Percentiles rank a stretch among this genome's conserved stretches.
Conservation (phyloP, 2,113 vertebrate species). For the Shinisaurus crocodilurus region DNA sequence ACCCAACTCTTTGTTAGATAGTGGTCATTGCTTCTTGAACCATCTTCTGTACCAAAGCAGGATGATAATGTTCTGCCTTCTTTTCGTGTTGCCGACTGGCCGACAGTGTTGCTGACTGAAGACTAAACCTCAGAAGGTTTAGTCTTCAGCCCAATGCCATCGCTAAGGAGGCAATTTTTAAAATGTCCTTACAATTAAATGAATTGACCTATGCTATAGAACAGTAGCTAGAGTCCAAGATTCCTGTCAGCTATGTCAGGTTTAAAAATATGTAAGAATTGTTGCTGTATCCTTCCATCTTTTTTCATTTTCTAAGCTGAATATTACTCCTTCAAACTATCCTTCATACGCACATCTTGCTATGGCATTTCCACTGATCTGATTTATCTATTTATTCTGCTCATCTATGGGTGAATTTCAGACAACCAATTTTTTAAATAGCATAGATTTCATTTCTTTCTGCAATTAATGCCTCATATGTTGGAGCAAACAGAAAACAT, state of each 20-base stretch:
- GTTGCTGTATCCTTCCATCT: not conserved
- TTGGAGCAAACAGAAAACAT: not conserved
- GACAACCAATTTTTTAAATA: not conserved
- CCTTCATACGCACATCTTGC: not conserved
- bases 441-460: not conserved
- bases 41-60: not conserved
- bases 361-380: not conserved
- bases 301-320: not conserved
- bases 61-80: not conserved
- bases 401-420: constrained; percentile 3
- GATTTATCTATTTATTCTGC: not conserved
- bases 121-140: not conserved
- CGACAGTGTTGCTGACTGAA: no score
- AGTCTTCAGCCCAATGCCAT: not conserved
- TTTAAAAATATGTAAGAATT: not conserved
- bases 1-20: not conserved
- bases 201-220: not conserved
- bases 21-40: not conserved
- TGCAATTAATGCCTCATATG: not conserved
- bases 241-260: not conserved
- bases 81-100: not conserved
- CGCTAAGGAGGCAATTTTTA: not conserved
- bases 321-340: not conserved
- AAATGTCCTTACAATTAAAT: not conserved
- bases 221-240: not conserved